Conservation (phyloP, 92 coral and sea anemone genomes). For the Pocillopora grandis region DNA sequence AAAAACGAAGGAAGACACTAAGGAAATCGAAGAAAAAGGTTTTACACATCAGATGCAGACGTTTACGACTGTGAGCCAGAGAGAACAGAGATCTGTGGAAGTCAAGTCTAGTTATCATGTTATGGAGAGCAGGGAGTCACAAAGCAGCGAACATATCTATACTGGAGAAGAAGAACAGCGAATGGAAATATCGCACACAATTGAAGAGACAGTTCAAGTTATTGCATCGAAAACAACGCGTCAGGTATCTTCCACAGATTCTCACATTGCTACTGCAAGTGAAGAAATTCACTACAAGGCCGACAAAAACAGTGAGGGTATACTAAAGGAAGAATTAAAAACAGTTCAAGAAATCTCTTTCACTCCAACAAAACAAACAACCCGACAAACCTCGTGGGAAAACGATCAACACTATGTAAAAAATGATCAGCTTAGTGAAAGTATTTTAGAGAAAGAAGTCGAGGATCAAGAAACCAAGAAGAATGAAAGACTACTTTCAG, state of each 20-base stretch:
- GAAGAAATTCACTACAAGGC: neutral
- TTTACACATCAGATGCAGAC: slow-evolving; percentile 1
- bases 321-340: slow-evolving; percentile 17
- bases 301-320: slow-evolving; percentile 8
- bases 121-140: neutral
- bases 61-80: slow-evolving; percentile 2
- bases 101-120: slow-evolving; percentile 6
- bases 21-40: slow-evolving; percentile 13
- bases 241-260: slow-evolving; percentile 5
- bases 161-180: slow-evolving; percentile 1
- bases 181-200: slow-evolving; percentile 8
- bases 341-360: slow-evolving; percentile 14
- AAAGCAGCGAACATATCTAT: slow-evolving; percentile 3
- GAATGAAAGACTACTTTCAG: slow-evolving; percentile 46
- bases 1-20: neutral
- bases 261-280: slow-evolving; percentile 18
- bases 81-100: slow-evolving; percentile 24
- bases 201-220: slow-evolving; percentile 30
- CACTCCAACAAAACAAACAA: neutral
- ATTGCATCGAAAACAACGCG: slow-evolving; percentile 4
- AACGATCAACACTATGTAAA: neutral
- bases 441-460: slow-evolving; percentile 36
- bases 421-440: slow-evolving; percentile 33
- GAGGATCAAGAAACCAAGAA: slow-evolving; percentile 47
- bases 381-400: neutral